Evolutionary conservation across 2,113 vertebrate species (phyloP).

Genomic region (Bubo bubo): DNA sequence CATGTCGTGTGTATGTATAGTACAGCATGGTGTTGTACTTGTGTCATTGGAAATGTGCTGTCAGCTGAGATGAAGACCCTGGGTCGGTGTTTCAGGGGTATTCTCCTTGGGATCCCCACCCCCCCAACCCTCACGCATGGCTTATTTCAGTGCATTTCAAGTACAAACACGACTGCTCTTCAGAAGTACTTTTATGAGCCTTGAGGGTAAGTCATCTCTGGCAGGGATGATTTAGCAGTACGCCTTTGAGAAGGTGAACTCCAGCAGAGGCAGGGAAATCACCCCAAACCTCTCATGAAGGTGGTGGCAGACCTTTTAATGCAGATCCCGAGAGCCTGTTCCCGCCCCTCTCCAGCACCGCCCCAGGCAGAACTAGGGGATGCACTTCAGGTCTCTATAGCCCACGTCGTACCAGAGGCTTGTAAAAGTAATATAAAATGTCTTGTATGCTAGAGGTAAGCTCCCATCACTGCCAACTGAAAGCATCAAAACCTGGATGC

Average conservation of each 20-base stretch:
- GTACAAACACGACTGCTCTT: background rate
- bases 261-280: background rate
- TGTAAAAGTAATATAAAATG: background rate
- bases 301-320: background rate
- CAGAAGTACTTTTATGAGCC: conserved; percentile 38
- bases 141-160: conserved; percentile 13
- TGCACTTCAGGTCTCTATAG: background rate
- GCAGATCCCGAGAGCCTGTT: background rate
- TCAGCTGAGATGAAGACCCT: background rate
- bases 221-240: conserved; percentile 35
- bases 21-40: background rate
- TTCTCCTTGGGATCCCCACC: background rate
- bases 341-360: background rate
- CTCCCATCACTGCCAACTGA: fast-evolving
- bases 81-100: background rate
- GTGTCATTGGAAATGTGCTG: background rate
- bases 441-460: background rate
- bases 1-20: background rate
- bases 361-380: background rate
- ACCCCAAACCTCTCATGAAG: background rate
- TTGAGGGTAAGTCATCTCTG: conserved; percentile 39
- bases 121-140: background rate
- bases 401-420: background rate
- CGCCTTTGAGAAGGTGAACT: conserved; percentile 17
- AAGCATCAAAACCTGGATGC: background rate